Conservation (phyloP, 2,113 vertebrate species). For the Pachyramphus minor region DNA sequence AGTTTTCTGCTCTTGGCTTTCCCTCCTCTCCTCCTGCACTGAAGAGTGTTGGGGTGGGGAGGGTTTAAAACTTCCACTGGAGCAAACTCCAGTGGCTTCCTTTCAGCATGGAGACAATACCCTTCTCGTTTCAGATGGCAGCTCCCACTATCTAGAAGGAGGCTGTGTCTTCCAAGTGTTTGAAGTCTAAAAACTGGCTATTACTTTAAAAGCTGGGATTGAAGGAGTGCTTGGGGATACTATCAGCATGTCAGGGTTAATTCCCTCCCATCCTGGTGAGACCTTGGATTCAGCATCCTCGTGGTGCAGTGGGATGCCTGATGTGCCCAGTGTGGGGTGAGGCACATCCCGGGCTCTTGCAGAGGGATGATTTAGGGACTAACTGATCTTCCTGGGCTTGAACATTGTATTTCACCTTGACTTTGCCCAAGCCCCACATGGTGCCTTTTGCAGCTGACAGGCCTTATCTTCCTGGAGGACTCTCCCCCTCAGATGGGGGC, state of each 20-base stretch:
- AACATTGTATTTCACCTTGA: background rate
- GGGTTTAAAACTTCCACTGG: background rate
- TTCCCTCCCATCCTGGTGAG: background rate
- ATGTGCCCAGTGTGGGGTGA: too few relatives aligned
- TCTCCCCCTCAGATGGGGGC: fast-evolving
- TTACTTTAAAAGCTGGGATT: background rate
- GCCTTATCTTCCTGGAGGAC: background rate
- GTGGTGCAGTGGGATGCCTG: fast-evolving
- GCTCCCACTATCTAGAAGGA: background rate
- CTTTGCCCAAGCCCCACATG: background rate
- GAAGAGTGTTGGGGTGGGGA: background rate
- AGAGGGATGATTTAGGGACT: background rate
- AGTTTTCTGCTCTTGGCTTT: background rate
- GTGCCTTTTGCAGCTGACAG: background rate
- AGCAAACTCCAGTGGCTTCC: background rate
- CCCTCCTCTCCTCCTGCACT: background rate
- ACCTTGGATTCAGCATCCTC: background rate
- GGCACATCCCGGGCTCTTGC: background rate
- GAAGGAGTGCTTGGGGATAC: background rate
- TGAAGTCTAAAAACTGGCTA: background rate
- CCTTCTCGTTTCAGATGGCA: background rate
- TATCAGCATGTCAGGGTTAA: background rate
- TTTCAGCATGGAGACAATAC: background rate
- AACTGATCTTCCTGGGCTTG: background rate
- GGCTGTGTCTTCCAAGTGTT: background rate